Percentiles rank a stretch among this genome's conserved stretches.
phyloP scores from a whole-genome alignment of 2,113 vertebrate genomes.

The Burhinus oedicnemus region DNA sequence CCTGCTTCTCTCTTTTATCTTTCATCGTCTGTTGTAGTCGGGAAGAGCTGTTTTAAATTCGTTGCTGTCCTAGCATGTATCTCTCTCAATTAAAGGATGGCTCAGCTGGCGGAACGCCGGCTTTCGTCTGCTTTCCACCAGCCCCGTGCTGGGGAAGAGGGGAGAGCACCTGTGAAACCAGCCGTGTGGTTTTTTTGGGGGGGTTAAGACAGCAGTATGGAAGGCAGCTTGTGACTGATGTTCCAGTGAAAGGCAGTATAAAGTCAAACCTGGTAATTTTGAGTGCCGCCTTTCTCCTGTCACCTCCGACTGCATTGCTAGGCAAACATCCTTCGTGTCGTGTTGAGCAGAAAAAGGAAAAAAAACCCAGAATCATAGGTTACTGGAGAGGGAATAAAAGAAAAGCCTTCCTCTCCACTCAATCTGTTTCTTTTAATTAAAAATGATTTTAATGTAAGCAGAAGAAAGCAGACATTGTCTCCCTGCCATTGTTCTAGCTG shows the following conservation, averaged over 20 bases:
- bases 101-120: fast-evolving
- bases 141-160: not conserved
- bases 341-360: not conserved
- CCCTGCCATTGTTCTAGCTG: not conserved
- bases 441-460: not conserved
- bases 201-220: no score
- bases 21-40: not conserved
- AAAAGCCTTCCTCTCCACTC: not conserved
- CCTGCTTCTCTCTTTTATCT: not conserved
- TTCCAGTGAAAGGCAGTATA: not conserved
- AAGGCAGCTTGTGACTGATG: not conserved
- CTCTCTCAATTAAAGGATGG: not conserved
- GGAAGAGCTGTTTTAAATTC: not conserved
- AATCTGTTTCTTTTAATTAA: not conserved
- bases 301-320: not conserved
- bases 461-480: not conserved
- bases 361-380: not conserved
- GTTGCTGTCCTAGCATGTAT: not conserved
- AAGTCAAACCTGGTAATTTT: not conserved
- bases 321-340: not conserved
- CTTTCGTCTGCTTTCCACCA: not conserved
- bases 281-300: not conserved
- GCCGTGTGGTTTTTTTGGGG: fast-evolving
- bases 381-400: not conserved
- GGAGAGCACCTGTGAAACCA: not conserved